Percentiles rank a stretch among this genome's conserved stretches.
Evolutionary conservation across 2,888 invertebrate genomes (phyloP).

Genomic region (Eugnorisma glareosa): DNA sequence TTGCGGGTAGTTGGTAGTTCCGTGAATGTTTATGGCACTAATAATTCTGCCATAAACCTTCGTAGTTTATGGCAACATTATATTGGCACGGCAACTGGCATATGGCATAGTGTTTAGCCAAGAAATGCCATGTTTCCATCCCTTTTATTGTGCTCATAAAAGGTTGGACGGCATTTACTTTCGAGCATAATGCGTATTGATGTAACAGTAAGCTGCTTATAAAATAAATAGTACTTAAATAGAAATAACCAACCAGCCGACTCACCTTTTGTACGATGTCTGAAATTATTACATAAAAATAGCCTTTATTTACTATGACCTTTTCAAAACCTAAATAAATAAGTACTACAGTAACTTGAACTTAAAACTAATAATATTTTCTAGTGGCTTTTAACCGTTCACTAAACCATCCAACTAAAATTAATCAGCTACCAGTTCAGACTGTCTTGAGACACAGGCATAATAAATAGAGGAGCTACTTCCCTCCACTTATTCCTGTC

Average conservation of each 20-base stretch:
- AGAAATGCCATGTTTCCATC: slow-evolving; percentile 26
- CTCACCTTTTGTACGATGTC: not conserved
- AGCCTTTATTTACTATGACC: no score
- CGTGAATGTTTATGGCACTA: slow-evolving; percentile 56
- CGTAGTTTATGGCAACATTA: slow-evolving; percentile 51
- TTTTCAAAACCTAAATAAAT: no score
- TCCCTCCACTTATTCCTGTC: no score
- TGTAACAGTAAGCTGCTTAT: slow-evolving; percentile 1
- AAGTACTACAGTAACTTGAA: no score
- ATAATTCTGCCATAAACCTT: slow-evolving; percentile 55
- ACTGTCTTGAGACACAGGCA: no score
- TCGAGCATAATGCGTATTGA: slow-evolving; percentile 12
- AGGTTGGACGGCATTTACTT: slow-evolving; percentile 27
- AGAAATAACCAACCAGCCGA: not conserved
- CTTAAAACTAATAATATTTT: no score
- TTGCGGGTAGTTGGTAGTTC: slow-evolving; percentile 53
- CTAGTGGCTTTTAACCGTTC: no score
- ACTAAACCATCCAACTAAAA: no score
- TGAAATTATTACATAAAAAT: not conserved
- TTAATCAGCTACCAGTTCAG: no score
- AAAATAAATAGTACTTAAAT: slow-evolving; percentile 1
- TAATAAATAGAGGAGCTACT: no score
- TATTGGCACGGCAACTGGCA: slow-evolving; percentile 45
- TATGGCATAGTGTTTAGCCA: slow-evolving; percentile 33
- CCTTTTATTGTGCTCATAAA: slow-evolving; percentile 53